These are phyloP conservation scores for Dryadula phaetusa DNA, from an alignment of 2,888 invertebrate species.

Conservation along the genomic window DNA sequence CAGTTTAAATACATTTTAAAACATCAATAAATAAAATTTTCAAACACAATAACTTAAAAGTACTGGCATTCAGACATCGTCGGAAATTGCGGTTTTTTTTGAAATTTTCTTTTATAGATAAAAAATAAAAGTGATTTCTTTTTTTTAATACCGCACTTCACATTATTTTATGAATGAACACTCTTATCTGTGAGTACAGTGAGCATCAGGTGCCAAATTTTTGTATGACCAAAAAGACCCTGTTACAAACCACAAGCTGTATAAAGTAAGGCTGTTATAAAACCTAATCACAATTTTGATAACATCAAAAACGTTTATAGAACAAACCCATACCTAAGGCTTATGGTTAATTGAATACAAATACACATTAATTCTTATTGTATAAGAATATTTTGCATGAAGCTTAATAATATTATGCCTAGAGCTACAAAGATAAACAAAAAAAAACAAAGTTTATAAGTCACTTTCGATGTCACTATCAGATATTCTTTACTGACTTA, in stretches of 20 bases:
- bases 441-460: constrained; percentile 32
- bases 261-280: constrained; percentile 41
- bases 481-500: constrained; percentile 22
- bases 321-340: constrained; percentile 38
- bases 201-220: constrained; percentile 66
- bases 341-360: constrained; percentile 34
- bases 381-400: constrained; percentile 38
- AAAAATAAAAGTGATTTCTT: constrained; percentile 68
- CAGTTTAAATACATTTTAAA: constrained; percentile 51
- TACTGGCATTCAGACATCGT: constrained; percentile 64
- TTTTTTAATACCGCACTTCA: constrained; percentile 54
- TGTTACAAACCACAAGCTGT: constrained; percentile 54
- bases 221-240: constrained; percentile 75
- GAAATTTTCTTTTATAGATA: constrained; percentile 70
- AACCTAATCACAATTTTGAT: constrained; percentile 41
- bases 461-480: constrained; percentile 28
- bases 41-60: constrained; percentile 58
- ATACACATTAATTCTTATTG: constrained; percentile 34
- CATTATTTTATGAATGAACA: constrained; percentile 59
- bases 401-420: constrained; percentile 40
- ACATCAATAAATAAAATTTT: constrained; percentile 63
- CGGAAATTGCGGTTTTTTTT: constrained; percentile 49
- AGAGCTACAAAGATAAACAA: constrained; percentile 27
- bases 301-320: constrained; percentile 35
- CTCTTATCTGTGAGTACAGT: constrained; percentile 53